Percentiles rank a stretch among this genome's conserved stretches.
These are phyloP conservation scores for Chamaetylas fuelleborni DNA, from an alignment of 2,113 vertebrate species.

Conservation along the genomic window DNA sequence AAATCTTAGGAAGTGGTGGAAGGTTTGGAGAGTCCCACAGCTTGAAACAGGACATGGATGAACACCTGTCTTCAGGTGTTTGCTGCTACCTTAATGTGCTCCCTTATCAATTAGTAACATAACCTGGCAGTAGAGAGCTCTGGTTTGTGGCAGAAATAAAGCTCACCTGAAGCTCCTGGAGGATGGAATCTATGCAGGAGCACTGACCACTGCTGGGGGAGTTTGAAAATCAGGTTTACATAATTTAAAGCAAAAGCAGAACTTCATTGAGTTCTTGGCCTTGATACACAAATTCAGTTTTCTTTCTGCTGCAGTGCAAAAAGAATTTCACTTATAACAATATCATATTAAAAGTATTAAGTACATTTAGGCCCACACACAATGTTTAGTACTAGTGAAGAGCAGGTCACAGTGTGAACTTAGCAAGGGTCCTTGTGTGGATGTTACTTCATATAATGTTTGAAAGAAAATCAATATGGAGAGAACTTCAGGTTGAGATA, in stretches of 20 bases:
- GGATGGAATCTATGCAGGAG: background rate
- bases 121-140: background rate
- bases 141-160: background rate
- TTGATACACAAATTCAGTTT: background rate
- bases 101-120: accelerated
- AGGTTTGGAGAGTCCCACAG: background rate
- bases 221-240: background rate
- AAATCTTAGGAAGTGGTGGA: background rate
- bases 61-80: background rate
- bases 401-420: background rate
- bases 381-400: background rate
- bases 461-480: background rate
- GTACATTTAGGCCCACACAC: background rate
- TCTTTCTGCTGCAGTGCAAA: background rate
- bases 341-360: background rate
- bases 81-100: background rate
- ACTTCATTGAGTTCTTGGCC: background rate
- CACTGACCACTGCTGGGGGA: background rate
- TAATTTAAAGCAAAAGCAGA: background rate
- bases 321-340: background rate
- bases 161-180: background rate
- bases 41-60: background rate
- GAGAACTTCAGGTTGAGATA: background rate
- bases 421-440: background rate
- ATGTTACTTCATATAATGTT: background rate